These are phyloP conservation scores for Monochamus alternatus DNA, from an alignment of 2,888 invertebrate species.

Conservation along the genomic window DNA sequence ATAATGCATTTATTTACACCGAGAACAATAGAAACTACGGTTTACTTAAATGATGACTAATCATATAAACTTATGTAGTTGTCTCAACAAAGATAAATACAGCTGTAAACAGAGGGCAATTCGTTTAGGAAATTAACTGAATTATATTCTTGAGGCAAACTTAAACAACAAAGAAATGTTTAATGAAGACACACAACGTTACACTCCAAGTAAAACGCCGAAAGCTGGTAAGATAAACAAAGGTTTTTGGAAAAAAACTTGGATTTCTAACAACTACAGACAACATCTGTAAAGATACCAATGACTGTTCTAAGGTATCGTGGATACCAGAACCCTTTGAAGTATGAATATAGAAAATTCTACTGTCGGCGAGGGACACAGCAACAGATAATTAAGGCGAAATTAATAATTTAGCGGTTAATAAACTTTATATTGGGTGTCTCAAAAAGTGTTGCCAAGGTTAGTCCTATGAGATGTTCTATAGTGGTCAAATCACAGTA, in stretches of 20 bases:
- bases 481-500: too few relatives aligned
- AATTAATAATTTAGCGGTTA: slow-evolving; percentile 22
- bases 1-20: too few relatives aligned
- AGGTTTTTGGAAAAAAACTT: not conserved
- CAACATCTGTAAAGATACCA: not conserved
- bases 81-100: too few relatives aligned
- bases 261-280: not conserved
- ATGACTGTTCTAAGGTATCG: slow-evolving; percentile 1
- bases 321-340: slow-evolving; percentile 13
- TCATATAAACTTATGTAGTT: too few relatives aligned
- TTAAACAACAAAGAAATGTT: slow-evolving; percentile 6
- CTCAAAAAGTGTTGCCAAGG: too few relatives aligned
- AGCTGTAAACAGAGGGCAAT: too few relatives aligned
- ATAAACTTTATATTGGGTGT: not conserved
- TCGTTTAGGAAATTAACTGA: not conserved
- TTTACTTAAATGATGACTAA: too few relatives aligned
- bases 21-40: too few relatives aligned
- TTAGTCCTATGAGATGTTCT: too few relatives aligned
- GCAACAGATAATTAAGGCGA: slow-evolving; percentile 3
- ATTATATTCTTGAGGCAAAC: not conserved
- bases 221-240: not conserved
- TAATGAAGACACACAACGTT: not conserved
- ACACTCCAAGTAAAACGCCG: not conserved
- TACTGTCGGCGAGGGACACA: not conserved
- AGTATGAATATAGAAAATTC: not conserved